Base-by-base conservation (phyloP, 2,113 vertebrate genomes). In the Rhea pennata region DNA sequence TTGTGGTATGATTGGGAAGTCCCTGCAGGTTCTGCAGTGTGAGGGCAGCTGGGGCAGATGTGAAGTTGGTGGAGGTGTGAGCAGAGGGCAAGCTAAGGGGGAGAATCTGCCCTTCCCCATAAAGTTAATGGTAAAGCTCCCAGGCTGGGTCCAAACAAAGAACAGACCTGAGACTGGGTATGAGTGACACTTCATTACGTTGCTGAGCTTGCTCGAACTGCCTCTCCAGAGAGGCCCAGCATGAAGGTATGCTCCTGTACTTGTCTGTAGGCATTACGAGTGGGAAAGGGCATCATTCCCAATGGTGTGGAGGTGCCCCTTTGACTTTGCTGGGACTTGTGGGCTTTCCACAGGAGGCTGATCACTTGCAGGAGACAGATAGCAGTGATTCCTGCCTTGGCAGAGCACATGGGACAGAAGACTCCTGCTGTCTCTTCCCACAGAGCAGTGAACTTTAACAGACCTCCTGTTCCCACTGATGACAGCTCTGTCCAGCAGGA, bases 1-100 rank as follows among this genome's bases (percentile, higher is more conserved):
- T 99, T 9, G 96, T 99, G 99, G 99, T 99, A 98, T 7, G 98
- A 16, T 2, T 50, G 89, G 58, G 20, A 10, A 53, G 31, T 33
- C 10, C 2, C 66, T 2, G 20, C 2, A 29, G n/a, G 58, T 51
- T 39, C 42, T 10, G 61, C 53, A 21, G 39, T 4, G 2, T 5
- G 67, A 56, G 36, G 62, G 64, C 83, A 79, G 53, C 8, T 65
- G 82, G 22, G 31, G 24, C 39, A 50, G 67, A 1, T 5, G 59
- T 59, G 88, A 53, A 56, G 73, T 7, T 26, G 56, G 59, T 53
- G 62, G 33, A 50, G 40, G 13, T 36, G 53, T n/a, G 71, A 83
- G 81, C 23, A 24, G 76, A 81, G 39, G n/a, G 24, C 7, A 76
- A 66, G 64, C 50, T 61, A 54, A 69, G 22, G 0, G 0, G 31